phyloP scores from a whole-genome alignment of 2,888 invertebrate genomes.

The Muscina levida region DNA sequence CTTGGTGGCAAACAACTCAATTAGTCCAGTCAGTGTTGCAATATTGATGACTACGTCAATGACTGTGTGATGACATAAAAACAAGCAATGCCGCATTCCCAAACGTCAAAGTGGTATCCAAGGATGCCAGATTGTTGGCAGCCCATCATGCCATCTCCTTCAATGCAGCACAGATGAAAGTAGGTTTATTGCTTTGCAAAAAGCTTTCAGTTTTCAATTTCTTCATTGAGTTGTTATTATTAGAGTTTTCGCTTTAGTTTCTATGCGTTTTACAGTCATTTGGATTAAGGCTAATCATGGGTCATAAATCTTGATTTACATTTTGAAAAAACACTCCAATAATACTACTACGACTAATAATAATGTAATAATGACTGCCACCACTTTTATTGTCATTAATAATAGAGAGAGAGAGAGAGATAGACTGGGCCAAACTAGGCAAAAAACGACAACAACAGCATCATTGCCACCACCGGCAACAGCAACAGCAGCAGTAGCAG shows the following conservation, averaged over 20 bases:
- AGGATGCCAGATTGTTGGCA: not conserved
- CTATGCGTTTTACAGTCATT: not conserved
- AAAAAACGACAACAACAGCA: not conserved
- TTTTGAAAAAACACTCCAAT: not conserved
- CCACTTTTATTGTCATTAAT: slow-evolving; percentile 20
- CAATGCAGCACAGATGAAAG: not conserved
- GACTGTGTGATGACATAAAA: slow-evolving; percentile 65
- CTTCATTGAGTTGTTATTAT: not conserved
- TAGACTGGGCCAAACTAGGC: not conserved
- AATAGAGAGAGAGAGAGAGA: too few relatives aligned
- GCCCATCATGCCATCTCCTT: not conserved
- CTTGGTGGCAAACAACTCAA: slow-evolving; percentile 73
- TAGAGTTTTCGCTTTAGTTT: not conserved
- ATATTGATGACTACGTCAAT: slow-evolving; percentile 58
- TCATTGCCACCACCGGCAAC: not conserved
- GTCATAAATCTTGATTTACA: slow-evolving; percentile 22
- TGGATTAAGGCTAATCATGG: slow-evolving; percentile 36
- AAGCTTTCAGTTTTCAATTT: slow-evolving; percentile 1
- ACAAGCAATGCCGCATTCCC: slow-evolving; percentile 28
- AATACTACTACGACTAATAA: not conserved
- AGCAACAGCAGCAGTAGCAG: not conserved
- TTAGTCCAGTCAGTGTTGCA: slow-evolving; percentile 70
- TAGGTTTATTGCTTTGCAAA: slow-evolving; percentile 8
- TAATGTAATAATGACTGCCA: slow-evolving; percentile 9
- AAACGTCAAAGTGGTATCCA: not conserved